Evolutionary conservation across 2,113 vertebrate genomes (phyloP), one percentile per base, ranked within the genome.

Genomic region (Brienomyrus longianalis): DNA sequence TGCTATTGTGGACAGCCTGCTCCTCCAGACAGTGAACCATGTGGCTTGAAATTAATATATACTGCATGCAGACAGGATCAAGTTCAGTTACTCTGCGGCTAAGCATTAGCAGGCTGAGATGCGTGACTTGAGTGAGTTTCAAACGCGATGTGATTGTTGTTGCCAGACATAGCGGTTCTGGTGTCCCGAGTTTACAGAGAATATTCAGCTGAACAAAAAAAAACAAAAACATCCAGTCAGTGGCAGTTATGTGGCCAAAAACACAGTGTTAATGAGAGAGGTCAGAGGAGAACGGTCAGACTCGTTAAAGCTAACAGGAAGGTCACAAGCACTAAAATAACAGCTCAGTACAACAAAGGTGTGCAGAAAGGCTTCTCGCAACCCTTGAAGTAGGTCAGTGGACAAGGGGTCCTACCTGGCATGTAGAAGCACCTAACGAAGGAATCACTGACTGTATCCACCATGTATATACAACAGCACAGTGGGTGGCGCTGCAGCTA

Each of bases 221-320:
- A 50, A 51, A 77, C n/a, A 74, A 80, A 43, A 80, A 80, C 35
- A 43, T 19, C 74, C 74, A 80, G 19, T 80, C 74, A 43, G 17
- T 80, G 35, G 74, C 74, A 80, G 13, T 80, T 80, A 35, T 80
- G 74, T 5, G 35, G 35, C 74, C 35, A 80, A 43, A 70, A 80
- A 43, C 74, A 43, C 35, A 15, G 43, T 43, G 74, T 19, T 43
- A 80, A 80, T 80, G 35, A 70, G 62, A 43, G 35, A 39, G 74
- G 74, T 80, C 31, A 80, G 74, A 80, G 74, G 35, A 80, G 74
- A 80, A 6, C 43, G 74, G 74, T 19, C 74, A 80, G 35, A 80
- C 74, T 43, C 74, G 35, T 80, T 80, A 80, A 80, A 80, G 74
- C 74, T 80, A 80, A 80, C 74, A 80, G 74, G 74, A 80, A 80